These are phyloP conservation scores for Chrysina gloriosa DNA, from an alignment of 2,888 invertebrate genomes.

Conservation along the genomic window DNA sequence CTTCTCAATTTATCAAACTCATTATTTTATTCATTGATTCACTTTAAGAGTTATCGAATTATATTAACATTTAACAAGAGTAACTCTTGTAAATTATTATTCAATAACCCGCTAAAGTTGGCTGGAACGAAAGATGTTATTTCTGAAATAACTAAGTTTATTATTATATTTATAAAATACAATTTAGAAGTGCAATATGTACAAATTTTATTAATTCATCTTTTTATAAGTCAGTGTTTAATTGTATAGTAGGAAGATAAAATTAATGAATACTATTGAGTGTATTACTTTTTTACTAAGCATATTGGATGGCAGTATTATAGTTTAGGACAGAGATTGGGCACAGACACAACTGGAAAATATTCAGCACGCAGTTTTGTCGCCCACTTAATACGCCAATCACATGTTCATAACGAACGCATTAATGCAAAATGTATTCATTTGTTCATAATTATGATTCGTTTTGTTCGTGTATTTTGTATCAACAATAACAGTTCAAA, in stretches of 20 bases:
- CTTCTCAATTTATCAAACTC: too few relatives aligned
- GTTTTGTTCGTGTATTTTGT: slow-evolving; percentile 27
- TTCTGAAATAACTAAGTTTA: slow-evolving; percentile 43
- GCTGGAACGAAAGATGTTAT: slow-evolving; percentile 47
- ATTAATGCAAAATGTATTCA: slow-evolving; percentile 1
- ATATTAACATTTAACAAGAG: too few relatives aligned
- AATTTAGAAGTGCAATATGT: slow-evolving; percentile 75
- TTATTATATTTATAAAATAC: slow-evolving; percentile 41
- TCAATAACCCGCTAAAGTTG: slow-evolving; percentile 8
- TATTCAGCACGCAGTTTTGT: slow-evolving; percentile 9
- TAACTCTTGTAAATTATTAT: too few relatives aligned
- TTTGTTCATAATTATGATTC: slow-evolving; percentile 8
- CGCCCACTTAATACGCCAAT: slow-evolving; percentile 25
- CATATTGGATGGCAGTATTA: slow-evolving; percentile 65
- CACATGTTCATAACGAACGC: slow-evolving; percentile 33
- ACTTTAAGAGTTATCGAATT: too few relatives aligned
- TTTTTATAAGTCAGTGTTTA: slow-evolving; percentile 62
- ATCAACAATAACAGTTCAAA: slow-evolving; percentile 25
- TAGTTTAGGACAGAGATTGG: slow-evolving; percentile 42
- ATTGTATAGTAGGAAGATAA: slow-evolving; percentile 62
- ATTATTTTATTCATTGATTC: too few relatives aligned
- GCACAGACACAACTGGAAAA: slow-evolving; percentile 25
- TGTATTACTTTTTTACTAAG: slow-evolving; percentile 64
- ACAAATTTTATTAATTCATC: slow-evolving; percentile 73
- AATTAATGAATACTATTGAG: slow-evolving; percentile 60